These are phyloP conservation scores for Leptopilina syphax DNA, from an alignment of 2,888 invertebrate genomes.

Conservation along the genomic window DNA sequence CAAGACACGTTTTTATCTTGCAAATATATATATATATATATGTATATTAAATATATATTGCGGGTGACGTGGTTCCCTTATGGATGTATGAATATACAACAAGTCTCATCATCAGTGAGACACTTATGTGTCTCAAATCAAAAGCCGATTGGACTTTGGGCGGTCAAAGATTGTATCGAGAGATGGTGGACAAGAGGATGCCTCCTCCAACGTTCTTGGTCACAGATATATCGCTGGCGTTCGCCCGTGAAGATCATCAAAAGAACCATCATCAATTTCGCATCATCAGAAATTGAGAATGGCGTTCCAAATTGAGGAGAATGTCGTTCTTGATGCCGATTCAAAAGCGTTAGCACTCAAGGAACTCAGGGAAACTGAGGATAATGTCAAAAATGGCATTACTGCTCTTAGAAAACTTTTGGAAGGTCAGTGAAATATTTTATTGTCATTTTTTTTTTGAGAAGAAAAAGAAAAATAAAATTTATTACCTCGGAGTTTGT, in stretches of 20 bases:
- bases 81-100: constrained; percentile 35
- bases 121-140: constrained; percentile 49
- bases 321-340: constrained; percentile 63
- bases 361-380: constrained; percentile 77
- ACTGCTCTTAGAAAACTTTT: constrained; percentile 70
- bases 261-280: constrained; percentile 39
- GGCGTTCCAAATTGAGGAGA: constrained; percentile 62
- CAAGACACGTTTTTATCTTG: constrained; percentile 13
- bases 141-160: constrained; percentile 71
- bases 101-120: constrained; percentile 43
- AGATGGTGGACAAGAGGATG: constrained; percentile 69
- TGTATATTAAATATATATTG: constrained; percentile 30
- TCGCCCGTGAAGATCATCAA: constrained; percentile 62
- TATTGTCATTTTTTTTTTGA: background rate
- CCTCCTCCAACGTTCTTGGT: constrained; percentile 63
- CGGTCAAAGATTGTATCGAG: constrained; percentile 73
- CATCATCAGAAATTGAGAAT: constrained; percentile 52
- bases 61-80: constrained; percentile 46
- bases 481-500: too few species aligned
- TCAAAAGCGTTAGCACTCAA: constrained; percentile 69
- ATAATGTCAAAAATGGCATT: constrained; percentile 72
- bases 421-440: constrained; percentile 68
- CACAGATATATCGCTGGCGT: constrained; percentile 70
- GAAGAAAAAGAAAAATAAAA: too few species aligned
- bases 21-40: background rate